Percentiles rank a stretch among this genome's conserved stretches.
These are phyloP conservation scores for Gymnopithys bicolor DNA, from an alignment of 2,797 vertebrate species.

Conservation along the genomic window DNA sequence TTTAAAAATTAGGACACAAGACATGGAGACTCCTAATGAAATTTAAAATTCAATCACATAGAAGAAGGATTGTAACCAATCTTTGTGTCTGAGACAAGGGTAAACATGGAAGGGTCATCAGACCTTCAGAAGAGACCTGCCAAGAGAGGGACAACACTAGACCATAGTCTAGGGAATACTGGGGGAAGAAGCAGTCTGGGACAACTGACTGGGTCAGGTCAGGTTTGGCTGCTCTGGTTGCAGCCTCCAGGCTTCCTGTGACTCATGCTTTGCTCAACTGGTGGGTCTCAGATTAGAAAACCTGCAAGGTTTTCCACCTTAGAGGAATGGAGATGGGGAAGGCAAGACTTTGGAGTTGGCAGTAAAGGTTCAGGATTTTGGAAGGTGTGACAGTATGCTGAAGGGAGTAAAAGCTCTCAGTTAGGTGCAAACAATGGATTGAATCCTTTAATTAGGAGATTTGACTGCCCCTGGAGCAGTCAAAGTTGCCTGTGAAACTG, in stretches of 20 bases:
- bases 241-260: background rate
- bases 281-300: background rate
- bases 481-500: background rate
- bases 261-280: background rate
- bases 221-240: background rate
- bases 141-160: background rate
- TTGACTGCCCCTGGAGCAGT: background rate
- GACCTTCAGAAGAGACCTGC: background rate
- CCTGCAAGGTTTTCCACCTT: background rate
- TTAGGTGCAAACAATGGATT: background rate
- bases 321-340: background rate
- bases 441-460: background rate
- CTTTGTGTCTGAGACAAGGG: background rate
- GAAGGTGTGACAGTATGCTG: background rate
- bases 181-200: background rate
- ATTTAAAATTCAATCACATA: background rate
- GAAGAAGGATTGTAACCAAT: background rate
- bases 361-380: background rate
- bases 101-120: background rate
- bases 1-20: background rate
- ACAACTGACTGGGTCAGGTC: background rate
- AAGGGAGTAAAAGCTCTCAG: background rate
- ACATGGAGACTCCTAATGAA: background rate
- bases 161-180: background rate
- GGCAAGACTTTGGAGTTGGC: background rate